These are phyloP conservation scores for Neofelis nebulosa DNA, from an alignment of 2,113 vertebrate genomes.

Conservation along the genomic window DNA sequence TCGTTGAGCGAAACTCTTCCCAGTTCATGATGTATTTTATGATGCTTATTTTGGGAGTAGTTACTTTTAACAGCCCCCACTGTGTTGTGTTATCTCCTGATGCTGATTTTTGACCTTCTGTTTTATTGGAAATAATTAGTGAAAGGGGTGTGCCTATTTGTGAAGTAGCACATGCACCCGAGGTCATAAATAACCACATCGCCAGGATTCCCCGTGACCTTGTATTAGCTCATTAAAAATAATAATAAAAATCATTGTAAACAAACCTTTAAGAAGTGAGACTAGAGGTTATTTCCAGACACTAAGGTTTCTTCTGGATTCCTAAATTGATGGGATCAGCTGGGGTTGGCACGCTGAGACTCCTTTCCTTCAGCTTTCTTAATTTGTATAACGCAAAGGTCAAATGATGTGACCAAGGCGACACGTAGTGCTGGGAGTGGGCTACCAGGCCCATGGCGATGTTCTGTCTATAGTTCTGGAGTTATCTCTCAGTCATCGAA, in stretches of 20 bases:
- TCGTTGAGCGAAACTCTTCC: background rate
- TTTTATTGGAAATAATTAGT: slow-evolving; percentile 58
- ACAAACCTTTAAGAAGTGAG: background rate
- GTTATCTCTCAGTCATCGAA: background rate
- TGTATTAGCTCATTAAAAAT: slow-evolving; percentile 17
- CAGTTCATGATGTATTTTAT: background rate
- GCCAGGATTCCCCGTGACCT: background rate
- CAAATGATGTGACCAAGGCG: background rate
- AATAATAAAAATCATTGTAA: slow-evolving; percentile 42
- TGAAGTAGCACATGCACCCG: background rate
- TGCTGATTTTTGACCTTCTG: slow-evolving; percentile 31
- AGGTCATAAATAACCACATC: background rate
- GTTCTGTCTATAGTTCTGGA: background rate
- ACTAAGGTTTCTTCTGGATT: background rate
- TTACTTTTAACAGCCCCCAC: background rate
- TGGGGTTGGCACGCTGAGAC: background rate
- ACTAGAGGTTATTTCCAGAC: background rate
- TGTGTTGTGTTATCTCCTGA: background rate
- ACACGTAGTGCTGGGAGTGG: no score
- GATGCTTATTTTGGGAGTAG: background rate
- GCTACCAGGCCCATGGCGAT: fast-evolving
- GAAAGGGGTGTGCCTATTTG: background rate
- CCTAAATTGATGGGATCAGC: background rate
- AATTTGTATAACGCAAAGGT: background rate
- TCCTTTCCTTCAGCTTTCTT: background rate